Evolutionary conservation across 2,113 vertebrate genomes (phyloP).

Genomic region (Channa maculata): DNA sequence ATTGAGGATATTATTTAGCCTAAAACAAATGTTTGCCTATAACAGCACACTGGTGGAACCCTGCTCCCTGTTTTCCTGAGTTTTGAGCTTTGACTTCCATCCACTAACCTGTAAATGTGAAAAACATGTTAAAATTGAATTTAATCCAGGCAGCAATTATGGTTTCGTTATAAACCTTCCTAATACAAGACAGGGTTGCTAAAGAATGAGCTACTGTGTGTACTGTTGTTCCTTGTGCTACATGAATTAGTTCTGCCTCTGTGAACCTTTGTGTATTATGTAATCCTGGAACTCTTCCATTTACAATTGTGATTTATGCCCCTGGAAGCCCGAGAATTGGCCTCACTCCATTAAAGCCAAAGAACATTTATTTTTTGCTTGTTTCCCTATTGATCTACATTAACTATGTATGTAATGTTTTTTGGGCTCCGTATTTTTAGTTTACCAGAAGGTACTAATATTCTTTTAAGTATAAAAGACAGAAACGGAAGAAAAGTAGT

Average conservation of each 20-base stretch:
- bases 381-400: slow-evolving; percentile 22
- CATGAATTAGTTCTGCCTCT: slow-evolving; percentile 28
- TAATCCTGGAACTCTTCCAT: slow-evolving; percentile 55
- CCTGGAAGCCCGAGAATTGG: slow-evolving; percentile 44
- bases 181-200: background rate
- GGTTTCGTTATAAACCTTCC: background rate
- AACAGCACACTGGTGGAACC: no score
- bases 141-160: background rate
- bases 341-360: slow-evolving; percentile 44
- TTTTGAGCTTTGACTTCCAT: background rate
- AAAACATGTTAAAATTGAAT: background rate
- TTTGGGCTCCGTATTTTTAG: no score
- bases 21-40: no score
- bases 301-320: slow-evolving; percentile 58
- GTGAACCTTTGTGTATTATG: slow-evolving; percentile 49
- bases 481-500: background rate
- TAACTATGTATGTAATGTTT: background rate
- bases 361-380: slow-evolving; percentile 28
- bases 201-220: slow-evolving; percentile 5
- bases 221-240: slow-evolving; percentile 14
- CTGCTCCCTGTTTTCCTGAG: background rate
- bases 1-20: no score
- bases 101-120: background rate
- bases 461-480: slow-evolving; percentile 1
- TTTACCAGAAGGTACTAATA: background rate